Evolutionary conservation across 2,888 invertebrate species (phyloP).

Genomic region (Chymomyza caudatula): DNA sequence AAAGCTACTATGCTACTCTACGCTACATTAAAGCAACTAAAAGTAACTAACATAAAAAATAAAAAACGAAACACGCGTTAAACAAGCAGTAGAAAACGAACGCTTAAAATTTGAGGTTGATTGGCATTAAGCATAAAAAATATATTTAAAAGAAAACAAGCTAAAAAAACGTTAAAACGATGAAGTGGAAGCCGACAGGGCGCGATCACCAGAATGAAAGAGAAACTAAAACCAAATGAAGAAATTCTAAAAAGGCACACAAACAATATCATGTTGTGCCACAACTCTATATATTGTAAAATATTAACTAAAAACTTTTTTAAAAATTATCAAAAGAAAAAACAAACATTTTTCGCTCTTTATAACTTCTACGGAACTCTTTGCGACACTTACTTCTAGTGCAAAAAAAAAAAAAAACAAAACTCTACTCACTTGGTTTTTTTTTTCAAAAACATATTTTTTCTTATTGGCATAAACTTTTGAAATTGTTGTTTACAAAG

Average conservation of each 20-base stretch:
- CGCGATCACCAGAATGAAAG: slow-evolving; percentile 63
- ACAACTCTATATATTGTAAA: neutral
- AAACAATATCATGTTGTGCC: slow-evolving; percentile 22
- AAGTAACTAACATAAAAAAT: slow-evolving; percentile 34
- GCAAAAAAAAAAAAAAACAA: neutral
- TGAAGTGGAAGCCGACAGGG: slow-evolving; percentile 75
- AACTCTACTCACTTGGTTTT: slow-evolving; percentile 38
- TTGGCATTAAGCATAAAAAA: slow-evolving; percentile 72
- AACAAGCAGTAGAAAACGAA: slow-evolving; percentile 61
- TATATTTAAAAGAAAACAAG: slow-evolving; percentile 22
- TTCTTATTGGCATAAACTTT: neutral
- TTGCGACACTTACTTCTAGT: neutral
- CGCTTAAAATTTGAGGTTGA: slow-evolving; percentile 74
- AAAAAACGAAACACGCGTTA: slow-evolving; percentile 38
- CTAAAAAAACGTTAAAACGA: slow-evolving; percentile 57
- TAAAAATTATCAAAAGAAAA: neutral
- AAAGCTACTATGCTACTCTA: slow-evolving; percentile 54
- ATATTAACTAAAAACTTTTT: neutral
- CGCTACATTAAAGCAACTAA: slow-evolving; percentile 56
- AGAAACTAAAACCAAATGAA: slow-evolving; percentile 34
- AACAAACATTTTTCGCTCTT: neutral
- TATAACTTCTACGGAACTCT: slow-evolving; percentile 2
- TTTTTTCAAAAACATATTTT: slow-evolving; percentile 40
- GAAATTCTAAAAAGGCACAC: slow-evolving; percentile 18
- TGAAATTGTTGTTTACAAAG: neutral